Evolutionary conservation across 2,888 invertebrate species (phyloP), one percentile per base, ranked within the genome.

Genomic region (Merodon equestris): DNA sequence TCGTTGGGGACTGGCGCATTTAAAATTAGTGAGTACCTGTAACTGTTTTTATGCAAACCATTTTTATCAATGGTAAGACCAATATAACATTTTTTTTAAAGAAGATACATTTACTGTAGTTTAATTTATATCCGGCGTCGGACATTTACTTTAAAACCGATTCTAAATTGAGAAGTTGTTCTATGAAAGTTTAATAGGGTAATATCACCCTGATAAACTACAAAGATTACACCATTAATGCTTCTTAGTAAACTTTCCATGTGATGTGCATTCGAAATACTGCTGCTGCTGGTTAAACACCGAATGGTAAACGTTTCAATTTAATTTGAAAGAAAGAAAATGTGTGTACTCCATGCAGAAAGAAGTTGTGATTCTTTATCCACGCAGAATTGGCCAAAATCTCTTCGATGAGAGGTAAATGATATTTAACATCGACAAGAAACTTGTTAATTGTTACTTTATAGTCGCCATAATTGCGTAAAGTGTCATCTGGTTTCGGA

Each of bases 31-130:
- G 85, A 83, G 2, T 81, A 68, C 53, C 84, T 83, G 0, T 82
- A 77, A 0, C 76, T 71, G 34, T 82, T 73, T 18, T 83, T 84
- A 1, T 51, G 56, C 12, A 85, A 13, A 0, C 85, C 84, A 1
- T 83, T 44, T 44, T 76, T 75, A 38, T 83, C 73, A 40, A 86
- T 83, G 1, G 15, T 38, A 61, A 63, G 63, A 13, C 81, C 71
- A n/a, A 71, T 19, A 38, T 63, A 74, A 38, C 36, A 27, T 66
- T 18, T 4, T 48, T 4, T 44, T 67, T 42, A 10, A 74, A 72
- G 82, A 71, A 81, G 9, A 81, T 45, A 75, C 85, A 85, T 67
- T 86, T 87, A 3, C 67, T 48, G 10, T 10, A 0, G 34, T 84
- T 84, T 12, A 86, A 51, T 17, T 56, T 44, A 18, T 42, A 56